Conservation (phyloP, 2,888 invertebrate genomes). For the Sinotaia quadrata region DNA sequence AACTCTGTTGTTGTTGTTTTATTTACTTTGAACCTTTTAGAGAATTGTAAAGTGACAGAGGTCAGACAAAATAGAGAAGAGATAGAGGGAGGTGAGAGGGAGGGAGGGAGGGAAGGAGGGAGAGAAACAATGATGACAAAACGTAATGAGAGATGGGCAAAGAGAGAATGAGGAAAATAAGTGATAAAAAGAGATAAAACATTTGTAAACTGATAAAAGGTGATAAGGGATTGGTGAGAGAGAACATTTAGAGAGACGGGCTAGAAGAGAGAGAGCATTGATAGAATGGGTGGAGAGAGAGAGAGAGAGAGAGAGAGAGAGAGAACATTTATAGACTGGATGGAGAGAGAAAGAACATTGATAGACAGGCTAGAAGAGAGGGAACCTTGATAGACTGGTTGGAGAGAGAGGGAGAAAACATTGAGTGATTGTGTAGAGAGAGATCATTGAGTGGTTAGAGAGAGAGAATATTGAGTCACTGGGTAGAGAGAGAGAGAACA, state of each 20-base stretch:
- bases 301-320: not conserved
- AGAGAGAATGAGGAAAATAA: not conserved
- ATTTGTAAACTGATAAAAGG: not conserved
- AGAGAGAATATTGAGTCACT: no score
- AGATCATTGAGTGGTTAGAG: no score
- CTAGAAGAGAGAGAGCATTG: not conserved
- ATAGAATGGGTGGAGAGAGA: not conserved
- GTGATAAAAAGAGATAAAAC: not conserved
- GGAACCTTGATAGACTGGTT: not conserved
- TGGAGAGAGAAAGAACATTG: not conserved
- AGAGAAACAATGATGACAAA: not conserved
- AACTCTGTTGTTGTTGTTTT: no score
- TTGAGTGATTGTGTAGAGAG: no score
- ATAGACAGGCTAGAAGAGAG: not conserved
- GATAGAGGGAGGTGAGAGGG: conserved; percentile 3
- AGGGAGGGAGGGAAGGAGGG: not conserved
- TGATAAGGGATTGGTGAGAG: not conserved
- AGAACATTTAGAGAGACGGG: not conserved
- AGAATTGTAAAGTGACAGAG: no score
- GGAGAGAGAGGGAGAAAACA: conserved; percentile 1
- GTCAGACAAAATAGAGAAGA: no score
- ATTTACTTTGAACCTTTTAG: no score
- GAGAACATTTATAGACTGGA: no score
- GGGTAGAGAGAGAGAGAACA: conserved; percentile 1
- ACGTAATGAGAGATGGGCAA: not conserved